Conservation (phyloP, 2,113 vertebrate genomes). For the Lepus europaeus region DNA sequence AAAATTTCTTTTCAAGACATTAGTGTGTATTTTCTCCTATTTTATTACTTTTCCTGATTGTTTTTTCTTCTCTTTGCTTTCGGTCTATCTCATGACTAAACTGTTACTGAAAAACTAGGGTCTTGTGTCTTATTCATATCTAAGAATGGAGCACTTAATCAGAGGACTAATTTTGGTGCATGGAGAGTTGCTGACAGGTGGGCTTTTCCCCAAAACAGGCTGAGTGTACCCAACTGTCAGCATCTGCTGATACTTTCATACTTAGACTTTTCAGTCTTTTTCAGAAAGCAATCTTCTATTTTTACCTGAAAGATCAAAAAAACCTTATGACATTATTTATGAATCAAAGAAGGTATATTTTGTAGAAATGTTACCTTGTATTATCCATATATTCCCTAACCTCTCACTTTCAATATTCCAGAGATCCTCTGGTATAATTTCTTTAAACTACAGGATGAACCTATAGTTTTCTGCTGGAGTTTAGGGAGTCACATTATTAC, state of each 20-base stretch:
- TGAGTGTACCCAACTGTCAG: background rate
- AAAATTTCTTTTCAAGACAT: background rate
- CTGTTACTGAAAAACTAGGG: background rate
- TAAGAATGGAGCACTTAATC: background rate
- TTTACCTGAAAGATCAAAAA: background rate
- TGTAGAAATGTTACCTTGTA: background rate
- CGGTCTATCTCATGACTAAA: background rate
- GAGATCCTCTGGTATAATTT: background rate
- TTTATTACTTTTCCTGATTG: background rate
- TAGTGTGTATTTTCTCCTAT: background rate
- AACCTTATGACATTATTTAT: background rate
- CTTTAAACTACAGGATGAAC: background rate
- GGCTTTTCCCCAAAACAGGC: background rate
- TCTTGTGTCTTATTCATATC: background rate
- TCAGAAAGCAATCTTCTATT: background rate
- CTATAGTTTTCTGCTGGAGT: background rate
- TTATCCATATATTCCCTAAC: background rate
- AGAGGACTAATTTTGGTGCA: background rate
- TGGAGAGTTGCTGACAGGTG: background rate
- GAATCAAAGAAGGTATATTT: background rate
- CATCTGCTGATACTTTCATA: background rate
- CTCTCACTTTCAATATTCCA: background rate
- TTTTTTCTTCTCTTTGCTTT: background rate
- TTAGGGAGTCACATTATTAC: background rate
- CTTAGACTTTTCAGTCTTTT: background rate